A percentile compares a stretch with the other conserved stretches of the same genome.
These are phyloP conservation scores for Hystrix brachyura DNA, from an alignment of 2,113 vertebrate species.

Conservation along the genomic window DNA sequence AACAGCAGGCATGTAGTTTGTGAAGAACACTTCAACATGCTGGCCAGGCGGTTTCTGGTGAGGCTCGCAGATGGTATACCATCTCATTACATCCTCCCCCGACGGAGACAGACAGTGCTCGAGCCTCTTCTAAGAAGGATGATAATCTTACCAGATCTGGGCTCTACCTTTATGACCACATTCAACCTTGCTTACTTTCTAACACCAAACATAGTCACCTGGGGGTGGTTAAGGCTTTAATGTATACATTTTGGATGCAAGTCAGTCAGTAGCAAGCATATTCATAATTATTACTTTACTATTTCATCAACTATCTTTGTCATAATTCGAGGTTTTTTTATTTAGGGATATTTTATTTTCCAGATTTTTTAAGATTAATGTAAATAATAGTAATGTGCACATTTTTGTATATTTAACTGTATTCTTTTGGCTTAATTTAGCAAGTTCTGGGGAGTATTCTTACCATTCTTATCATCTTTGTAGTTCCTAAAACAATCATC, in stretches of 20 bases:
- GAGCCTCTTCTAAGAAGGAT: not conserved
- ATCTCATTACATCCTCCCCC: too few species aligned
- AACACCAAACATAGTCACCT: too few species aligned
- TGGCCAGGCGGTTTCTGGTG: not conserved
- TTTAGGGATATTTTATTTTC: not conserved
- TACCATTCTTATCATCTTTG: not conserved
- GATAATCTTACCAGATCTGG: too few species aligned
- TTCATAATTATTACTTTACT: not conserved
- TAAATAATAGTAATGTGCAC: not conserved
- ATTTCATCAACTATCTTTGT: not conserved
- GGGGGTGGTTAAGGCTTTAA: not conserved
- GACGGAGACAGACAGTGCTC: not conserved
- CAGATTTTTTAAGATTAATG: not conserved
- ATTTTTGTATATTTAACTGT: not conserved
- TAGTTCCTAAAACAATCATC: not conserved
- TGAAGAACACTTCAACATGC: not conserved
- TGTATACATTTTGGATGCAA: not conserved
- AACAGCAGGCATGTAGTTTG: not conserved
- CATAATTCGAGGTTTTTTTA: not conserved
- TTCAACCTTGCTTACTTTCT: not conserved
- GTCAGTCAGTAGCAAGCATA: not conserved
- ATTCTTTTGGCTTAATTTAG: not conserved
- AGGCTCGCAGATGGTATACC: not conserved
- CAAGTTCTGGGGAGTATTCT: not conserved
- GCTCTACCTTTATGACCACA: not conserved